Evolutionary conservation across 2,888 invertebrate species (phyloP), one percentile per base, ranked within the genome.

Genomic region (Machimus rusticus): DNA sequence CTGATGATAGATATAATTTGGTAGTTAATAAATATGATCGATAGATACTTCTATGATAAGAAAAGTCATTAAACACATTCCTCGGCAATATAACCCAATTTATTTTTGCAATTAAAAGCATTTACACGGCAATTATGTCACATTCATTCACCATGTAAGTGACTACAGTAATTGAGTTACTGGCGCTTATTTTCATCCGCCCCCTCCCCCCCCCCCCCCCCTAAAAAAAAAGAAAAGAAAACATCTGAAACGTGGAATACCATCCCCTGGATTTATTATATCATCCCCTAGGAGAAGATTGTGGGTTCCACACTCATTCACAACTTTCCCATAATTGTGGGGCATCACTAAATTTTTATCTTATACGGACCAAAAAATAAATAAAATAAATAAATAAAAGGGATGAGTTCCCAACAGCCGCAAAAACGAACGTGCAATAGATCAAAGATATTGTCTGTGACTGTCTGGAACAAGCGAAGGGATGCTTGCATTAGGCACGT

Each of bases 111-210:
- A 82, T 82, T 82, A 82, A 82, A 55, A 82, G 16, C 9, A 82
- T 82, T 82, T 82, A 55, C 66, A 82, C 82, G 82, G 82, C 82
- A 82, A 82, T 82, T 82, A 82, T 82, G 82, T 82, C 82, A 82
- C 51, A 66, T 82, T 82, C 82, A 82, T 82, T 66, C 82, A 19
- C 37, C 31, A 5, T 34, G 66, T 66, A 66, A 23, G 43, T 46
- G n/a, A 37, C 34, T 28, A 34, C 1, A 12, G 34, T 85, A 85
- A 85, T 74, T 85, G 74, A 85, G 85, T 85, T 85, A 85, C 74
- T 85, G 23, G 37, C 23, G 12, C 39, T 51, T 74, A 28, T 46
- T 46, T 74, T 12, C 28, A 43, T 74, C 84, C 85, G 19, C 51
- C 51, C n/a, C n/a, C n/a, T n/a, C n/a, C n/a, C n/a, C n/a, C n/a